A percentile compares a stretch with the other conserved stretches of the same genome.
These are phyloP conservation scores for Chelonoidis abingdonii DNA, from an alignment of 2,113 vertebrate species.

Conservation along the genomic window DNA sequence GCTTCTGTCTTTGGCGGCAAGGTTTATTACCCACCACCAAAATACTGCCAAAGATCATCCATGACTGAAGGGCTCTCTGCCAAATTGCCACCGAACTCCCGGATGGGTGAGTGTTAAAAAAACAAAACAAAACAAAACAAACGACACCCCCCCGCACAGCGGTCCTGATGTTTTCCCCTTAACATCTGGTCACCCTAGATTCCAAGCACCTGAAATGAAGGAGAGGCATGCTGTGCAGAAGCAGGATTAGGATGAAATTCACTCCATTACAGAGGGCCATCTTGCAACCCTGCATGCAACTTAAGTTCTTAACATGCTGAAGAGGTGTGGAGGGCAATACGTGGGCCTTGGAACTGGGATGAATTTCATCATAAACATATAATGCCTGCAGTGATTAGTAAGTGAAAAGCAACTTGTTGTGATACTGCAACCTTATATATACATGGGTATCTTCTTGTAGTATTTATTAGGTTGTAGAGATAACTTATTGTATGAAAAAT, in stretches of 20 bases:
- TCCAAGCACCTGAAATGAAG: neutral
- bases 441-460: neutral
- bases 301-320: neutral
- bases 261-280: neutral
- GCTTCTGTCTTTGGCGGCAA: too few relatives aligned
- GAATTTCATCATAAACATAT: neutral
- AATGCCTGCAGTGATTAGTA: neutral
- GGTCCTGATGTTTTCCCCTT: too few relatives aligned
- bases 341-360: neutral
- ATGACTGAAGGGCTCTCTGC: too few relatives aligned
- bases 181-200: neutral
- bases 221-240: fast-evolving
- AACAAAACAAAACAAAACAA: too few relatives aligned
- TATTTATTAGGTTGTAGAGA: neutral
- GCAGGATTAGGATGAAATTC: neutral
- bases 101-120: too few relatives aligned
- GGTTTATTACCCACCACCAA: too few relatives aligned
- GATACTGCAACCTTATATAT: neutral
- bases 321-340: neutral
- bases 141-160: too few relatives aligned
- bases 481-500: neutral
- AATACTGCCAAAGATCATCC: too few relatives aligned
- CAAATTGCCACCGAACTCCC: too few relatives aligned
- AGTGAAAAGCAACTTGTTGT: neutral
- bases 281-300: neutral